Evolutionary conservation across 2,797 vertebrate genomes (phyloP).

Genomic region (Typhlichthys eigenmanni): DNA sequence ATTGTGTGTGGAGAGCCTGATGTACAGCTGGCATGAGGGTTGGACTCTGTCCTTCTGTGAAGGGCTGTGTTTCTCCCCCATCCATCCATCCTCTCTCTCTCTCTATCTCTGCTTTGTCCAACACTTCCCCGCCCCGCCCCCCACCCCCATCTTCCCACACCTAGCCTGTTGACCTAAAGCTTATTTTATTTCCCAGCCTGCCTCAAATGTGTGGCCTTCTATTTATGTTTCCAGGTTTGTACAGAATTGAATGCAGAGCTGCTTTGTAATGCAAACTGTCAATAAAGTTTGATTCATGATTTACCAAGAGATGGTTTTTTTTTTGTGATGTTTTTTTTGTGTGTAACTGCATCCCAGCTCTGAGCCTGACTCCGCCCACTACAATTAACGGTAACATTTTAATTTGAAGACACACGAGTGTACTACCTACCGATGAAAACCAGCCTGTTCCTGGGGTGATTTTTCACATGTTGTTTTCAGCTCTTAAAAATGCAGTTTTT

Average conservation of each 20-base stretch:
- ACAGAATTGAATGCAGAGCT: slow-evolving; percentile 56
- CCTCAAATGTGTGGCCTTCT: slow-evolving; percentile 64
- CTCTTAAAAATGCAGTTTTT: too few species aligned
- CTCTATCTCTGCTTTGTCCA: slow-evolving; percentile 15
- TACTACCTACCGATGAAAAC: too few species aligned
- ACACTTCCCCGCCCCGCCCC: slow-evolving; percentile 1
- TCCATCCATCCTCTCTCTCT: slow-evolving; percentile 40
- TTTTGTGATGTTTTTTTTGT: too few species aligned
- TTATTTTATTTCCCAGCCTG: slow-evolving; percentile 44
- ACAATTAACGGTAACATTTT: too few species aligned
- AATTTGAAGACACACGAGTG: too few species aligned
- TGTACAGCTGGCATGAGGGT: slow-evolving; percentile 53
- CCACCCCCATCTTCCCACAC: slow-evolving; percentile 13
- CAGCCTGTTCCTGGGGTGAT: too few species aligned
- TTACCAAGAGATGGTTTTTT: not conserved
- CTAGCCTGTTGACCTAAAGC: slow-evolving; percentile 24
- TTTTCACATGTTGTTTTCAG: too few species aligned
- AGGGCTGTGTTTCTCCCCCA: slow-evolving; percentile 66
- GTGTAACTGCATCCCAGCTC: too few species aligned
- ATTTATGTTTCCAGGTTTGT: slow-evolving; percentile 63
- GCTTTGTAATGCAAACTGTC: slow-evolving; percentile 70
- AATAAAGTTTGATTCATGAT: slow-evolving; percentile 74
- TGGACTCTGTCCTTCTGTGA: slow-evolving; percentile 79
- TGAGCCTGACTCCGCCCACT: too few species aligned
- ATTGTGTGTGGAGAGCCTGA: slow-evolving; percentile 56